Evolutionary conservation across 2,888 invertebrate genomes (phyloP).

Genomic region (Erebia aethiops): DNA sequence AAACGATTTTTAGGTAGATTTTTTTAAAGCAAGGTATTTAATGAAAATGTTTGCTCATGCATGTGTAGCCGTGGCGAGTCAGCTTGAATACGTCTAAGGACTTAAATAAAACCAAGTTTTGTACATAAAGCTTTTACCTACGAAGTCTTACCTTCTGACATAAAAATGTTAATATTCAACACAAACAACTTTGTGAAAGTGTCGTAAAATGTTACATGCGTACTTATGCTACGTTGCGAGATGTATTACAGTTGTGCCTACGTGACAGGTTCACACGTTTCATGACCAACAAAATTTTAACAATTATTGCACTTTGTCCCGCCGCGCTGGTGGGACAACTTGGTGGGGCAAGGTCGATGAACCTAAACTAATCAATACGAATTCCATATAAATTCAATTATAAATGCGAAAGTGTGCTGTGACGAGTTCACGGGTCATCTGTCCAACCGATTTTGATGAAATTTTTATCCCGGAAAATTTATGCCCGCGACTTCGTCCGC

Average conservation of each 20-base stretch:
- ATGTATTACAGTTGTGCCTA: conserved; percentile 21
- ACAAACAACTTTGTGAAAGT: conserved; percentile 28
- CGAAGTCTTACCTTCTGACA: conserved; percentile 20
- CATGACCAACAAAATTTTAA: too few species aligned
- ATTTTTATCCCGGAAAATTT: too few species aligned
- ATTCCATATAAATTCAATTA: too few species aligned
- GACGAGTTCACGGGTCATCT: too few species aligned
- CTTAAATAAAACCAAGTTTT: conserved; percentile 12
- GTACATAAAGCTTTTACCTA: conserved; percentile 21
- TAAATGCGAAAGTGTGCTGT: too few species aligned
- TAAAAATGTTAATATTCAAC: conserved; percentile 36
- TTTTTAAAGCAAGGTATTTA: too few species aligned
- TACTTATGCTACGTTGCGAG: conserved; percentile 17
- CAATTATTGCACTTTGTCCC: too few species aligned
- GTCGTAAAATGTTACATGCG: conserved; percentile 33
- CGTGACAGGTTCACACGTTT: conserved; percentile 4
- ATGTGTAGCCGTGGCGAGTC: not conserved
- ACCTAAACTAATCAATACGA: too few species aligned
- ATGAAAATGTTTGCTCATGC: not conserved
- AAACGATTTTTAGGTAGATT: not conserved
- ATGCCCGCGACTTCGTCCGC: too few species aligned
- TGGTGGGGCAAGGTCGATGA: too few species aligned
- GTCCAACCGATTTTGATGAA: too few species aligned
- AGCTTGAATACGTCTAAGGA: not conserved
- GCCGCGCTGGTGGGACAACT: too few species aligned